phyloP scores from a whole-genome alignment of 2,797 vertebrate species.

The Cyprinella venusta region DNA sequence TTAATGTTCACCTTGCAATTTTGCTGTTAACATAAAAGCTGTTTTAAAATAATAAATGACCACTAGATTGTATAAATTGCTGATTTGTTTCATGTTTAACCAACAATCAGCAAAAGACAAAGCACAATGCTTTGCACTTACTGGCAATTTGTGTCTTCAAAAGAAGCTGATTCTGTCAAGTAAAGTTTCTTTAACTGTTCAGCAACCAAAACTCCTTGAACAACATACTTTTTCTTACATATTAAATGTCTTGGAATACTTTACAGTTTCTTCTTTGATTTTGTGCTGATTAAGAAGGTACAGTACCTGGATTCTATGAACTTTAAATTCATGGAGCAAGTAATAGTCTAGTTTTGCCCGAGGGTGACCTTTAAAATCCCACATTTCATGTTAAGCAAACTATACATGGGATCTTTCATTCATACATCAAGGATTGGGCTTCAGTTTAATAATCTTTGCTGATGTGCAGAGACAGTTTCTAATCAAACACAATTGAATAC shows the following conservation, averaged over 20 bases:
- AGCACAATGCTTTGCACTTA: conserved; percentile 12
- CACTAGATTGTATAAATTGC: conserved; percentile 17
- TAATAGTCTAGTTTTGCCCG: conserved; percentile 19
- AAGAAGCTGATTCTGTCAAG: conserved; percentile 11
- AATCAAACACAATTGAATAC: conserved; percentile 9
- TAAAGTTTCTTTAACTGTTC: neutral
- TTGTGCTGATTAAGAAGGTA: conserved; percentile 4
- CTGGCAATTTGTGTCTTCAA: conserved; percentile 9
- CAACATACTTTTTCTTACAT: neutral
- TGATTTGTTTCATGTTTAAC: conserved; percentile 7
- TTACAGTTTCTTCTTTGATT: neutral
- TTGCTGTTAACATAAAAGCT: neutral
- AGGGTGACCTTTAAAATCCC: conserved; percentile 25
- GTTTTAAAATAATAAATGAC: conserved; percentile 13
- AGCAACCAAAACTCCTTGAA: conserved; percentile 3
- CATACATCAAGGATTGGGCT: neutral
- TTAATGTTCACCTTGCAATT: conserved; percentile 26
- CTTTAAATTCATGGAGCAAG: conserved; percentile 14
- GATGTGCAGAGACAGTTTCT: conserved; percentile 2
- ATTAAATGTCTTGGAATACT: neutral
- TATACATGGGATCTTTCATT: neutral
- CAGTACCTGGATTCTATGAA: conserved; percentile 11
- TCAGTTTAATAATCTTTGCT: neutral
- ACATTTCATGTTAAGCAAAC: conserved; percentile 10
- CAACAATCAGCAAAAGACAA: conserved; percentile 20